A percentile compares a stretch with the other conserved stretches of the same genome.
Evolutionary conservation across 2,797 vertebrate species (phyloP).

Genomic region (Rousettus madagascariensis): DNA sequence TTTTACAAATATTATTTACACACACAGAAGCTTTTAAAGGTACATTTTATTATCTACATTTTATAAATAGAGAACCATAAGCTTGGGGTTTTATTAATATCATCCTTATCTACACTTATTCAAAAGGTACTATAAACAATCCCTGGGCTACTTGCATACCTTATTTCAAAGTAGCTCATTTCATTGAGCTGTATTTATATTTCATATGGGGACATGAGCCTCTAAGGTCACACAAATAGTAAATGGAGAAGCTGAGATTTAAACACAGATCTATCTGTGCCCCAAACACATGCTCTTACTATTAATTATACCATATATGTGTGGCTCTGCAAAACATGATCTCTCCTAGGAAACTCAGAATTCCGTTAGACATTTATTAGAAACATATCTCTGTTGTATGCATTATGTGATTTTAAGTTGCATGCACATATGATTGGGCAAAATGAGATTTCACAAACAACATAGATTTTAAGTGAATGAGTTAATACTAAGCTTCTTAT

Average conservation of each 20-base stretch:
- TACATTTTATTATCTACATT: neutral
- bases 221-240: neutral
- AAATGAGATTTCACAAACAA: neutral
- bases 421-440: neutral
- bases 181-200: neutral
- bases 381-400: neutral
- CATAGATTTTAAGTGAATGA: neutral
- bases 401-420: neutral
- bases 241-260: neutral
- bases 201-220: neutral
- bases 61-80: neutral
- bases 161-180: neutral
- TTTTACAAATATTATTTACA: neutral
- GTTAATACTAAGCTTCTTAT: neutral
- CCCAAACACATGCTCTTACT: neutral
- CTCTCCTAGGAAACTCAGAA: neutral
- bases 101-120: neutral
- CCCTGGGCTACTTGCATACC: neutral
- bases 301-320: no score
- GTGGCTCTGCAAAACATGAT: neutral
- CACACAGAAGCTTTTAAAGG: neutral
- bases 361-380: neutral
- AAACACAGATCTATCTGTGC: neutral
- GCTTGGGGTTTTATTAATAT: neutral
- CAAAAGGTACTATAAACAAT: neutral